A percentile compares a stretch with the other conserved stretches of the same genome.
phyloP scores from a whole-genome alignment of 2,888 invertebrate species.

The Cartodere bifasciata region DNA sequence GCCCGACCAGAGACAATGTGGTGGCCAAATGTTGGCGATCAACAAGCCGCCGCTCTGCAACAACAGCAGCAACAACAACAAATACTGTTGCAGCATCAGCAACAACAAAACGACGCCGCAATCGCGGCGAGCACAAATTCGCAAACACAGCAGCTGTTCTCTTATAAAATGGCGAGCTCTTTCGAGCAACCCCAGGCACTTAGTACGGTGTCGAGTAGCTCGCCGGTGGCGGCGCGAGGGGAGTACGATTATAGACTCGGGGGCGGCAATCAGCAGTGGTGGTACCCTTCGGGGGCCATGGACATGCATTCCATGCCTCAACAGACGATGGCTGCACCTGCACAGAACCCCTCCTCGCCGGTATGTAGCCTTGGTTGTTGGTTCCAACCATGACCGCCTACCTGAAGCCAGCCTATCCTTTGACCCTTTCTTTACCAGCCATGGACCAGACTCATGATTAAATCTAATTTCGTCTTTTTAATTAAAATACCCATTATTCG shows the following conservation, averaged over 20 bases:
- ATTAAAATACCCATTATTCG: no score
- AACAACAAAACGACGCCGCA: slow-evolving; percentile 36
- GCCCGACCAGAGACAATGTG: slow-evolving; percentile 48
- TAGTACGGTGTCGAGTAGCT: slow-evolving; percentile 48
- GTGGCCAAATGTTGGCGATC: slow-evolving; percentile 45
- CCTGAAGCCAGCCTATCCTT: slow-evolving; percentile 14
- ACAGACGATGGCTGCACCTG: slow-evolving; percentile 31
- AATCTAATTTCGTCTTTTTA: no score
- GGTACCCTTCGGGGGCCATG: slow-evolving; percentile 53
- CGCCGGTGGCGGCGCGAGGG: slow-evolving; percentile 42
- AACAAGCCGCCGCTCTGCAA: slow-evolving; percentile 29
- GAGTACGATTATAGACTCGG: slow-evolving; percentile 66
- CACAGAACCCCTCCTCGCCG: slow-evolving; percentile 34
- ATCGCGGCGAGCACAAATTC: slow-evolving; percentile 44
- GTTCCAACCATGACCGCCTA: slow-evolving; percentile 15
- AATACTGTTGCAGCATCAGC: slow-evolving; percentile 36
- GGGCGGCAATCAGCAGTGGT: slow-evolving; percentile 50
- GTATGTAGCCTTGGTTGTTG: slow-evolving; percentile 27
- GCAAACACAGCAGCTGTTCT: slow-evolving; percentile 57
- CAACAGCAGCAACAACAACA: slow-evolving; percentile 34
- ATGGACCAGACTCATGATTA: no score
- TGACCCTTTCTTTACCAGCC: not conserved
- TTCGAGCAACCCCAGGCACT: slow-evolving; percentile 61
- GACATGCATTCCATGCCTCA: slow-evolving; percentile 44
- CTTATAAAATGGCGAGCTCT: slow-evolving; percentile 77